phyloP scores from a whole-genome alignment of 1,140 invertebrate species.

The Tetranychus cinnabarinus region DNA sequence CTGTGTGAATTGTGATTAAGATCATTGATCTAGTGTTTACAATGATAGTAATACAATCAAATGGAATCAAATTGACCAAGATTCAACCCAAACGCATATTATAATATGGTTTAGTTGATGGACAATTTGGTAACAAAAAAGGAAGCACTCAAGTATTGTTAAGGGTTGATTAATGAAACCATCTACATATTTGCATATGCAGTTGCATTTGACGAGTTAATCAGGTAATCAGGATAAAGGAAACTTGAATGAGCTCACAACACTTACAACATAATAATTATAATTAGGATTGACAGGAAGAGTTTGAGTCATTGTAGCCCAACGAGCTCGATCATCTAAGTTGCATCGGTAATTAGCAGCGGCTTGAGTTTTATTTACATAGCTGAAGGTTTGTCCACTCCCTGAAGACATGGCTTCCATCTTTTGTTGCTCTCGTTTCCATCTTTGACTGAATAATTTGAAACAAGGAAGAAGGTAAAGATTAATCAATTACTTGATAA shows the following conservation, averaged over 20 bases:
- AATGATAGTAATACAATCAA: too few species aligned
- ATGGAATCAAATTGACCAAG: too few species aligned
- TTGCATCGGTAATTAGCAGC: conserved; percentile 31
- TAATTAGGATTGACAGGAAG: conserved; percentile 41
- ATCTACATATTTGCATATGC: too few species aligned
- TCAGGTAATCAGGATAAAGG: too few species aligned
- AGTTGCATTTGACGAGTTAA: too few species aligned
- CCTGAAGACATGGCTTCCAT: conserved; percentile 25
- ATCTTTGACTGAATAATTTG: conserved; percentile 36
- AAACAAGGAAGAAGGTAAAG: background rate
- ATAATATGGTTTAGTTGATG: too few species aligned
- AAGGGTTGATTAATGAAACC: too few species aligned
- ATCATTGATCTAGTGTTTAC: too few species aligned
- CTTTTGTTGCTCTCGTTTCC: conserved; percentile 59
- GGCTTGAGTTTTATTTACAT: conserved; percentile 31
- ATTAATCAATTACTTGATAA: background rate
- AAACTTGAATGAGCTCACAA: background rate
- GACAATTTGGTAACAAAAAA: too few species aligned
- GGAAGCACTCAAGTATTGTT: too few species aligned
- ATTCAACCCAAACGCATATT: too few species aligned
- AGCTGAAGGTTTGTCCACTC: conserved; percentile 16
- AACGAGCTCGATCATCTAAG: conserved; percentile 41
- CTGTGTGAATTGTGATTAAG: too few species aligned
- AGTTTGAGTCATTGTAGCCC: conserved; percentile 53
- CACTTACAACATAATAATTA: conserved; percentile 8